Evolutionary conservation across 1,140 invertebrate genomes (phyloP), one percentile per base, ranked within the genome.

Genomic region (Geopemphigus sp.): DNA sequence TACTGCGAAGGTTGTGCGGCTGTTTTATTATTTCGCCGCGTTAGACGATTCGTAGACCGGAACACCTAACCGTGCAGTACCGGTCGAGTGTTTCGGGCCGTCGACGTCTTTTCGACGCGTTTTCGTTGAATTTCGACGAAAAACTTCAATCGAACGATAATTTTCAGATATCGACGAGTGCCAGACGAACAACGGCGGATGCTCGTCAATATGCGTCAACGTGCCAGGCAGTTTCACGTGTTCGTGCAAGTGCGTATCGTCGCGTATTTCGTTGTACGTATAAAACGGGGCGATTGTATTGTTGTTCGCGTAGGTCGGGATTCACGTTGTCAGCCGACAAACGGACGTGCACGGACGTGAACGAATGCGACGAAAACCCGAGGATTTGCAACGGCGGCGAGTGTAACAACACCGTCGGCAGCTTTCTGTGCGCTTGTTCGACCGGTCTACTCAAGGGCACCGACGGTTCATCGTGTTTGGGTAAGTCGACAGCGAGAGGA

Each of bases 341-440:
- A 81, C 82, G 87, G 83, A 84, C 84, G 24, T 91, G 90, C 82
- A 80, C 82, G 83, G 89, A 91, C 83, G 85, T 92, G 6, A 91
- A 95, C 84, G 93, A 95, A 85, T 95, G 92, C 82, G 89, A 89
- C 82, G 93, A 94, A 84, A 91, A 91, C 83, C 87, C 89, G 5
- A 88, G 92, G 82, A 92, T 94, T 59, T 97, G 95, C 85, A 92
- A 91, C 83, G 94, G 94, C 26, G 94, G 94, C 0, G 89, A 91
- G 81, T 96, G 94, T 84, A 89, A 88, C 11, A 95, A 96, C 85
- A 88, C 90, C 29, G 88, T 90, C 1, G 94, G 94, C 12, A 89
- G 90, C 82, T 94, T 92, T 84, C 87, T 88, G 1, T 96, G 94
- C 85, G 89, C 90, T 56, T 95, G 94, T 84, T 90, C 90, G 1